phyloP scores from a whole-genome alignment of 2,888 invertebrate genomes.

The Cyclophora punctaria region DNA sequence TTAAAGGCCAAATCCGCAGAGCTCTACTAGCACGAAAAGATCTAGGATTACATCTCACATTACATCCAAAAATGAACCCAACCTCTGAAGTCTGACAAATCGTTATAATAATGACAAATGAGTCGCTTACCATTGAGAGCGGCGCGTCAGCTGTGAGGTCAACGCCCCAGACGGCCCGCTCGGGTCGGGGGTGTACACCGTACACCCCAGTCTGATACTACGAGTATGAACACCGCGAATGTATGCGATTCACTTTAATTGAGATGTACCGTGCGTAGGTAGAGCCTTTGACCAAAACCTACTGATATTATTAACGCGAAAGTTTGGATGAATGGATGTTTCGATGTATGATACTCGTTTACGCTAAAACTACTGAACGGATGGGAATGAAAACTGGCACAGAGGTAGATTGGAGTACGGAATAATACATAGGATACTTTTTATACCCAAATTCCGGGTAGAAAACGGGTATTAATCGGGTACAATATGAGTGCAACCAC shows the following conservation, averaged over 20 bases:
- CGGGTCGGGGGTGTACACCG: too few relatives aligned
- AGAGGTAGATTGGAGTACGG: neutral
- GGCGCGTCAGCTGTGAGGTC: conserved; percentile 60
- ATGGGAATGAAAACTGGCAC: too few relatives aligned
- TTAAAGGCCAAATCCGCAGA: too few relatives aligned
- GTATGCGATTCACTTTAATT: conserved; percentile 13
- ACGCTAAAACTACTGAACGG: neutral
- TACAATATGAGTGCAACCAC: neutral
- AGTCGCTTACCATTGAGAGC: conserved; percentile 38
- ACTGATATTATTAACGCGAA: too few relatives aligned
- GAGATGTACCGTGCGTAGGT: neutral
- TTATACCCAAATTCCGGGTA: neutral
- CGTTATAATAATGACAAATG: too few relatives aligned
- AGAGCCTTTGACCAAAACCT: neutral
- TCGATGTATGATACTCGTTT: neutral
- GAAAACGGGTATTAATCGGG: neutral
- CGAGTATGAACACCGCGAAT: conserved; percentile 11
- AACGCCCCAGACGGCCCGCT: conserved; percentile 13
- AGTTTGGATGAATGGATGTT: neutral
- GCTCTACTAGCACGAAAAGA: too few relatives aligned
- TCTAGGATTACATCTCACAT: too few relatives aligned
- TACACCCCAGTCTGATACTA: conserved; percentile 4
- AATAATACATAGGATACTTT: neutral
- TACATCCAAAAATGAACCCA: too few relatives aligned
- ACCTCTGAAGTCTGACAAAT: too few relatives aligned